These are phyloP conservation scores for Myotis davidii DNA, from an alignment of 2,113 vertebrate species.

Conservation along the genomic window DNA sequence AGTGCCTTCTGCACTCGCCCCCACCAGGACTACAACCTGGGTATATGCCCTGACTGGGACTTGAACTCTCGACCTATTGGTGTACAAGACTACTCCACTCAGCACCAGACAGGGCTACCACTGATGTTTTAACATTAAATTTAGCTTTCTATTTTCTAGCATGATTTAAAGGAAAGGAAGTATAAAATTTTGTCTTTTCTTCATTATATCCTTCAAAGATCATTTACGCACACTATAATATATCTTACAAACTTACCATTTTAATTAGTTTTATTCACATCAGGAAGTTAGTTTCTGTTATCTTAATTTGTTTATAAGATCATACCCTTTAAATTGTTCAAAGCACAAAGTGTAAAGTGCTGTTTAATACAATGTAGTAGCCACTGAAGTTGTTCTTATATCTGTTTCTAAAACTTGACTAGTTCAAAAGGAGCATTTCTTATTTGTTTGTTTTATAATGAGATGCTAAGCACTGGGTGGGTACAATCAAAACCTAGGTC, in stretches of 20 bases:
- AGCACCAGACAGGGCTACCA: neutral
- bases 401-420: slow-evolving; percentile 19
- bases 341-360: neutral
- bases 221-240: neutral
- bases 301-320: slow-evolving; percentile 18
- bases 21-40: neutral
- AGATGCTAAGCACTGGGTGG: neutral
- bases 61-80: neutral
- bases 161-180: neutral
- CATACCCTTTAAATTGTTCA: slow-evolving; percentile 4
- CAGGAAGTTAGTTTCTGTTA: neutral
- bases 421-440: neutral
- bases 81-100: too few relatives aligned
- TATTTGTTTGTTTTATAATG: neutral
- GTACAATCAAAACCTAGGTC: neutral
- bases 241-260: neutral
- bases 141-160: neutral
- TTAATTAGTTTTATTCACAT: slow-evolving; percentile 11
- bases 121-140: slow-evolving; percentile 7
- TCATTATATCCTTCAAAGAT: neutral
- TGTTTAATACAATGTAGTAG: neutral
- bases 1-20: neutral
- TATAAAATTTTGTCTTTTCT: neutral
- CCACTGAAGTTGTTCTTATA: neutral
- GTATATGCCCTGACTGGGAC: neutral